Conservation (phyloP, 2,113 vertebrate genomes). For the Pomatorhinus ruficollis region DNA sequence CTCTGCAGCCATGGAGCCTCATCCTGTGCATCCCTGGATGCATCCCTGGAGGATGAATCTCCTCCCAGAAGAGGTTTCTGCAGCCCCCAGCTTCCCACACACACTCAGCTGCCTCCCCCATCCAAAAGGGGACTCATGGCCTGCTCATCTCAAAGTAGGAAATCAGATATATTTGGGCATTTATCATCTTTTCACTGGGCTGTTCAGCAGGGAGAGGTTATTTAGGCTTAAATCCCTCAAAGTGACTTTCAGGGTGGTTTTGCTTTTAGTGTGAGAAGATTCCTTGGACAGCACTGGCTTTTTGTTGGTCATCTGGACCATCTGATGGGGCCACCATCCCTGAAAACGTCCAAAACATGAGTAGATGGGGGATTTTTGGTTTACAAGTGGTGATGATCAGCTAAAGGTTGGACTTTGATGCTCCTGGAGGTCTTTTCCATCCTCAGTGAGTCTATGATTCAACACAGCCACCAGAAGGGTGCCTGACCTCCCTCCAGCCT, state of each 20-base stretch:
- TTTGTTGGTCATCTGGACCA: background rate
- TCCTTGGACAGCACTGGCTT: accelerated
- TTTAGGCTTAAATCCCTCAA: background rate
- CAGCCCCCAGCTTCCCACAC: background rate
- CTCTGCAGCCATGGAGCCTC: background rate
- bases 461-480: background rate
- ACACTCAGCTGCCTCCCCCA: accelerated
- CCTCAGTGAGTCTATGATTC: background rate
- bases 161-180: background rate
- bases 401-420: background rate
- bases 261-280: background rate
- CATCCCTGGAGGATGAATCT: background rate
- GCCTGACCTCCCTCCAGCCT: background rate
- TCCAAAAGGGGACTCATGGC: accelerated
- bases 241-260: accelerated
- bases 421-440: background rate
- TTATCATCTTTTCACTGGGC: background rate
- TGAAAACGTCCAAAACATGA: accelerated
- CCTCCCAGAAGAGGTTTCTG: background rate
- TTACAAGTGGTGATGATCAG: background rate
- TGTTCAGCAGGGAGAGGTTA: background rate
- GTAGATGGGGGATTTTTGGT: background rate
- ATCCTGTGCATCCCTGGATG: accelerated
- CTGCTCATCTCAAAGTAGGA: background rate
- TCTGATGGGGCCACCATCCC: background rate